These are phyloP conservation scores for Onychorhynchus coronatus DNA, from an alignment of 2,113 vertebrate species.

Conservation along the genomic window DNA sequence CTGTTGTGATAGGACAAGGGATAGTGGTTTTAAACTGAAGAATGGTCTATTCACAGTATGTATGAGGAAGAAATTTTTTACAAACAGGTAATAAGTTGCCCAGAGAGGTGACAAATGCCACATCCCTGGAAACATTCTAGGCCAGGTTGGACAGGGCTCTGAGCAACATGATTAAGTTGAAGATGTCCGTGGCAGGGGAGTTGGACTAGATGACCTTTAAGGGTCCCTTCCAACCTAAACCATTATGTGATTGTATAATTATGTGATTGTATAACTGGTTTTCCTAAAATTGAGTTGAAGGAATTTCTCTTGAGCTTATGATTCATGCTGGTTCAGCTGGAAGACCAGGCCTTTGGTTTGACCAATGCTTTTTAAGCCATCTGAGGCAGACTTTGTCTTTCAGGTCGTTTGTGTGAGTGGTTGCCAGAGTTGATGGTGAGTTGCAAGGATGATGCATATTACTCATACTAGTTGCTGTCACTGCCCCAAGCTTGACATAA, in stretches of 20 bases:
- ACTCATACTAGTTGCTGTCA: background rate
- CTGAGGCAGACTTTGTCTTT: background rate
- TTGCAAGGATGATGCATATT: background rate
- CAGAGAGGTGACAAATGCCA: background rate
- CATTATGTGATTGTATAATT: background rate
- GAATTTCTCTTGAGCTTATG: background rate
- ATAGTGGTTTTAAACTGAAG: background rate
- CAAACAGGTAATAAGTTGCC: background rate
- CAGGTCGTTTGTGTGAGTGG: background rate
- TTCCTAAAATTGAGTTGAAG: background rate
- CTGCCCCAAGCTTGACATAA: background rate
- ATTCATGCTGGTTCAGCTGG: background rate
- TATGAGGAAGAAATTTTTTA: background rate
- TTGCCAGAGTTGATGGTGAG: background rate
- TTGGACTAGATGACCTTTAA: background rate
- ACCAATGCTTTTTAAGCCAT: background rate
- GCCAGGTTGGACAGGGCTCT: background rate
- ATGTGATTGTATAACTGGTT: background rate
- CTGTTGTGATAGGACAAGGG: background rate
- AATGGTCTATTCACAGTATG: background rate
- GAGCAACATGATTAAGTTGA: background rate
- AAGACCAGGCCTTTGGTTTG: background rate
- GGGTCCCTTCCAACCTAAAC: background rate
- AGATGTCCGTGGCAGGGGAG: background rate
- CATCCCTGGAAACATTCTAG: background rate